These are phyloP conservation scores for Callopanchax toddi DNA, from an alignment of 2,113 vertebrate species.

Conservation along the genomic window DNA sequence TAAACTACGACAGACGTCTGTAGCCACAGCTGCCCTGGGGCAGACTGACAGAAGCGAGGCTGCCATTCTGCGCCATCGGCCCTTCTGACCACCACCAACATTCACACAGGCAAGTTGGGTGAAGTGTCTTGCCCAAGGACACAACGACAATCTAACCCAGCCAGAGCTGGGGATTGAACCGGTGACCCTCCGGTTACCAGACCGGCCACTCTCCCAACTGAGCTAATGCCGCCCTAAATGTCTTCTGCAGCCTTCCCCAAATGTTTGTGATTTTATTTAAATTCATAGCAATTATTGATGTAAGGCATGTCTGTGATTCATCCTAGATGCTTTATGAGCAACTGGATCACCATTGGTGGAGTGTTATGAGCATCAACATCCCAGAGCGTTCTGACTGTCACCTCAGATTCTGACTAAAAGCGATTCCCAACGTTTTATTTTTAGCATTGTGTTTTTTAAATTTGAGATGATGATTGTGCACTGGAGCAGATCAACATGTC, in stretches of 20 bases:
- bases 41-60: no score
- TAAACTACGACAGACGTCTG: no score
- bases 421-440: conserved; percentile 21
- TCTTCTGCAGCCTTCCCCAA: background rate
- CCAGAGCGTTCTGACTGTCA: background rate
- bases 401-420: conserved; percentile 15
- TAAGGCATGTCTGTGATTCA: conserved; percentile 7
- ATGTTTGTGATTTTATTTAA: conserved; percentile 4
- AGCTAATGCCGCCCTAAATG: background rate
- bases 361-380: background rate
- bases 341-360: background rate
- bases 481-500: conserved; percentile 42
- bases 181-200: no score
- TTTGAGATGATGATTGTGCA: conserved; percentile 43
- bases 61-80: no score
- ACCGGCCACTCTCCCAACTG: no score
- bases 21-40: no score
- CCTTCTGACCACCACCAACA: no score
- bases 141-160: no score
- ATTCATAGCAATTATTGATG: background rate
- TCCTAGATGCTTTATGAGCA: background rate
- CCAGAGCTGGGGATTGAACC: no score
- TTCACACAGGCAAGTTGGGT: no score
- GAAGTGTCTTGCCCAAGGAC: no score
- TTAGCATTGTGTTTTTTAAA: conserved; percentile 29